Evolutionary conservation across 2,888 invertebrate genomes (phyloP), one percentile per base, ranked within the genome.

Genomic region (Patella caerulea): DNA sequence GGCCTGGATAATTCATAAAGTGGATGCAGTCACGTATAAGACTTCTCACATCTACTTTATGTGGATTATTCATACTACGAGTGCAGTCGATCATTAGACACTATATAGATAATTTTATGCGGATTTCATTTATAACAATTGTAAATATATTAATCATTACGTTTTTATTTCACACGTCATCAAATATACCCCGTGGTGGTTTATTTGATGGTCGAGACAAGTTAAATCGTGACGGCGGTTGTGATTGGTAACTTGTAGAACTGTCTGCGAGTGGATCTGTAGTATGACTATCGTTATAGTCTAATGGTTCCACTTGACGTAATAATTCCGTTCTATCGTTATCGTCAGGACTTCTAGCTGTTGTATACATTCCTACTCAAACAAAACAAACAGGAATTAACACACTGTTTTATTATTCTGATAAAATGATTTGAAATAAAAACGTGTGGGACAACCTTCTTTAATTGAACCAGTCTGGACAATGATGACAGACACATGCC

Each of bases 271-370:
- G 74, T 72, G 9, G 78, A 65, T 9, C 78, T 78, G 75, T 83
- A 82, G 85, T 83, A 7, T 72, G 79, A 53, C 86, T 86, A 11
- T 84, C 85, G 29, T 87, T 89, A 83, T 90, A 93, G 82, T 92
- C 92, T n/a, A 92, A 86, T 0, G 92, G 92, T 79, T 96, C 96
- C 56, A 95, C 94, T 91, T 96, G 96, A 83, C 94, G 93, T 24
- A 97, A 93, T 45, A 97, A 93, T 90, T 96, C 96, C 88, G 95
- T 94, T 88, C 94, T 94, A 89, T 95, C 95, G 91, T 95, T 94
- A 88, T 95, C 95, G 90, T 94, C 94, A 24, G 93, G 93, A 78
- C 94, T 94, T 79, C 94, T 92, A 77, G 93, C 85, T n/a, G 86
- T 82, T 12, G 85, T 86, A 75, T 87, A 86, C 76, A 79, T 78